Evolutionary conservation across 1,140 invertebrate species (phyloP).

Genomic region (Drosophila mojavensis): DNA sequence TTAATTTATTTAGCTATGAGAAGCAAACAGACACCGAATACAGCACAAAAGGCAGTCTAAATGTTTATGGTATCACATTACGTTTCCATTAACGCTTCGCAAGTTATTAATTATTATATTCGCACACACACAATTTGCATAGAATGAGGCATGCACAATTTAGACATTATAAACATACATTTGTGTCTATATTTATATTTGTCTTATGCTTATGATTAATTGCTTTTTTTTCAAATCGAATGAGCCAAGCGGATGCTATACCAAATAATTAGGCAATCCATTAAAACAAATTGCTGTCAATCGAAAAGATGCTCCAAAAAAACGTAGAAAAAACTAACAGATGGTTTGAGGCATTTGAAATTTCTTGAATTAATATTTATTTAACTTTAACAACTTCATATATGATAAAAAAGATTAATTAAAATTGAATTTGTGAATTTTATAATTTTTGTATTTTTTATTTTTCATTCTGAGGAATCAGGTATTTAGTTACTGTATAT

Average conservation of each 20-base stretch:
- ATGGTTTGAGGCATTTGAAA: too few relatives aligned
- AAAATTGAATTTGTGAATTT: too few relatives aligned
- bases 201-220: constrained; percentile 69
- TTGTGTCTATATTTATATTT: background rate
- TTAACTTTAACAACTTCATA: too few relatives aligned
- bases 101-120: constrained; percentile 36
- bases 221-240: constrained; percentile 50
- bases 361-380: too few relatives aligned
- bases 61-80: constrained; percentile 79
- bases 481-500: too few relatives aligned
- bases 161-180: background rate
- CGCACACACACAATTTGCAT: constrained; percentile 70
- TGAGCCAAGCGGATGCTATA: constrained; percentile 16
- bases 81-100: constrained; percentile 52
- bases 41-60: constrained; percentile 59
- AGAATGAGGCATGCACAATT: constrained; percentile 49
- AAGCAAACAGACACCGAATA: constrained; percentile 42
- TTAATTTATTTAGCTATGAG: constrained; percentile 74
- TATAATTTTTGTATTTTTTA: too few relatives aligned
- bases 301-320: background rate
- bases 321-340: background rate
- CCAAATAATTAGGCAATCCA: constrained; percentile 22
- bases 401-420: too few relatives aligned
- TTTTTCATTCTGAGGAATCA: too few relatives aligned
- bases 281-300: constrained; percentile 15